Conservation (phyloP, 2,797 vertebrate species). For the Myotis findleyi region DNA sequence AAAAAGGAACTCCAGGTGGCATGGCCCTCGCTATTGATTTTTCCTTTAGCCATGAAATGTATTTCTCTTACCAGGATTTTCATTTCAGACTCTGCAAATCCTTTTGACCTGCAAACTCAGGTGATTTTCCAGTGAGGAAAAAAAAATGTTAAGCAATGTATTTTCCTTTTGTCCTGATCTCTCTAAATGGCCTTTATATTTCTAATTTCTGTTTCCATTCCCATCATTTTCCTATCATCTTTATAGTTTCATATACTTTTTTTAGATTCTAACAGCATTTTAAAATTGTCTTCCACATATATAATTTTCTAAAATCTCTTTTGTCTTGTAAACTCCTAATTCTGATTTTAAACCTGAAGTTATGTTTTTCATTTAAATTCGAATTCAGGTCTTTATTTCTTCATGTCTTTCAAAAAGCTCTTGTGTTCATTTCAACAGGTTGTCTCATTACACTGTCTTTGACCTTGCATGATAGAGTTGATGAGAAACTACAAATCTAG, state of each 20-base stretch:
- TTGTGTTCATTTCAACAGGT: not conserved
- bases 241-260: not conserved
- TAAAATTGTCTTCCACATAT: not conserved
- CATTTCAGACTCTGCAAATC: not conserved
- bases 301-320: slow-evolving; percentile 36
- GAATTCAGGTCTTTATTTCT: slow-evolving; percentile 36
- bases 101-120: not conserved
- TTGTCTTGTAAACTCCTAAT: slow-evolving; percentile 13
- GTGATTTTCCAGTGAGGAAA: not conserved
- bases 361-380: slow-evolving; percentile 58
- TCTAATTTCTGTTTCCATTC: not conserved
- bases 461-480: slow-evolving; percentile 2
- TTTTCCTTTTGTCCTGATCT: slow-evolving; percentile 31
- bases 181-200: not conserved
- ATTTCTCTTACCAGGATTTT: slow-evolving; percentile 42
- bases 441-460: not conserved
- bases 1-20: not conserved
- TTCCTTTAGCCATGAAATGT: slow-evolving; percentile 37
- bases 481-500: slow-evolving; percentile 25
- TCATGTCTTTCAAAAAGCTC: not conserved
- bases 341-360: slow-evolving; percentile 53
- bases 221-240: slow-evolving; percentile 19
- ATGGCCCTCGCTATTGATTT: not conserved
- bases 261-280: not conserved
- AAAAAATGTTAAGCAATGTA: slow-evolving; percentile 31